Percentiles rank a stretch among this genome's conserved stretches.
phyloP scores from a whole-genome alignment of 2,113 vertebrate species.

The Indicator indicator region DNA sequence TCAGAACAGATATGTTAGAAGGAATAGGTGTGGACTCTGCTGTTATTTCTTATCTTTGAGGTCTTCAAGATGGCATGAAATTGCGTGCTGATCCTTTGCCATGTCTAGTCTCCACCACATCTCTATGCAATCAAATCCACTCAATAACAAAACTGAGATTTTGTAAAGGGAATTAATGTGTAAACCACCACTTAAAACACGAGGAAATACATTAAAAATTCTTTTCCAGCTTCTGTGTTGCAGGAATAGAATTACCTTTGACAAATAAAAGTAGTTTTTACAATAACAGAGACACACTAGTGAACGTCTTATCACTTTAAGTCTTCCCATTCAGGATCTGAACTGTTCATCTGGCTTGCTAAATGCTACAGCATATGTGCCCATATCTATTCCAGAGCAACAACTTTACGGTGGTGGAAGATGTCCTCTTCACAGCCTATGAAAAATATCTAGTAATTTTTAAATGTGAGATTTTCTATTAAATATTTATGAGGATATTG shows the following conservation, averaged over 20 bases:
- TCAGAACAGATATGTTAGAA: neutral
- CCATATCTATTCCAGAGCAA: neutral
- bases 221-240: neutral
- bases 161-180: neutral
- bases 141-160: neutral
- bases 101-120: neutral
- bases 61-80: neutral
- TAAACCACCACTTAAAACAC: neutral
- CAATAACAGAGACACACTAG: neutral
- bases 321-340: neutral
- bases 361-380: neutral
- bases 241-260: neutral
- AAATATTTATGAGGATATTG: neutral
- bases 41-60: neutral
- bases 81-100: neutral
- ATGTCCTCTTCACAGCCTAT: neutral
- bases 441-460: neutral
- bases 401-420: neutral
- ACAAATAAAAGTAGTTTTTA: neutral
- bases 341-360: neutral
- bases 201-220: neutral
- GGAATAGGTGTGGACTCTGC: neutral
- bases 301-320: neutral
- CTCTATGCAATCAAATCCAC: neutral
- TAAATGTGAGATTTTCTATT: neutral